Base-by-base conservation (phyloP, 2,113 vertebrate species). In the Labrus mixtus region DNA sequence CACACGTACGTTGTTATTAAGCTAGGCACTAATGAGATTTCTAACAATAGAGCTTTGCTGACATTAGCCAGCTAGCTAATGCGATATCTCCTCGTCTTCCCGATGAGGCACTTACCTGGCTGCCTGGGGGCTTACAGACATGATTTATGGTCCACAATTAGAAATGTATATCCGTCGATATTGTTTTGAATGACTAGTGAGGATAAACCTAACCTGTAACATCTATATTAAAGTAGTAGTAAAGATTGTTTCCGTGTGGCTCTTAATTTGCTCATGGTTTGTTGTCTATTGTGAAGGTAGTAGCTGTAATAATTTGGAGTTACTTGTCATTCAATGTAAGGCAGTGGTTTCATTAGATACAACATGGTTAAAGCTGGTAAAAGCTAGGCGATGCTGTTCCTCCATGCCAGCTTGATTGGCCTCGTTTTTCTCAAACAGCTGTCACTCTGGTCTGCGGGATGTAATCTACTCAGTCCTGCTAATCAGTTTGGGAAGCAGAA, bases 31-130 rank as follows among this genome's bases (percentile, higher is more conserved):
- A 29, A 17, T 11, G 19, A 58, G 62, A 25, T 13, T 22, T 81
- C 87, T 78, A 87, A 68, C 79, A 73, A 64, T 85, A 66, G 76
- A 68, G 78, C 43, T 23, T 46, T 12, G 82, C 83, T 87, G 89
- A 50, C 41, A 33, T 74, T 89, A 91, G 90, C 86, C 58, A 36
- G 72, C 76, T 88, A 90, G 81, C 82, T 71, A 8, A 60, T 59
- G 20, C 54, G 5, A 57, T 17, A 37, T 65, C 56, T 69, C 55
- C 55, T 41, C 23, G 36, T 68, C 15, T 6, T 19, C 4, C 15
- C 46, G 46, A 19, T 41, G 17, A 55, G 59, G 5, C 68, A 6
- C 57, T 63, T 51, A 48, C 29, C 11, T 20, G 37, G 19, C 66
- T n/a, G 36, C 36, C n/a, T 13, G 4, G 22, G 4, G 4, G 46